A percentile compares a stretch with the other conserved stretches of the same genome.
phyloP scores from a whole-genome alignment of 2,113 vertebrate species.

The Sinosuthora webbiana region DNA sequence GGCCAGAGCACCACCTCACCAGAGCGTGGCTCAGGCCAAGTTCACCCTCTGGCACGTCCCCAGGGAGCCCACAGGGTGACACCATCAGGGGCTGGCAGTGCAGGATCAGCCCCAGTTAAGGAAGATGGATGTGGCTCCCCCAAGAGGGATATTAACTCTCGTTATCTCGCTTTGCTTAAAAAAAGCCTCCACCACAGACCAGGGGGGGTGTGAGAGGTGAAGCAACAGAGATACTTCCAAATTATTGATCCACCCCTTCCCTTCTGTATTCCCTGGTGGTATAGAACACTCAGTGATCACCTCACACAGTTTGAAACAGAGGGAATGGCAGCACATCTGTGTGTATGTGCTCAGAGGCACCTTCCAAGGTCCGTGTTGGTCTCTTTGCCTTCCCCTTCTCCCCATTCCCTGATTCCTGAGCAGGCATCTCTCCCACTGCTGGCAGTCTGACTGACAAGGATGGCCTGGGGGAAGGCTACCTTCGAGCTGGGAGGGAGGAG shows the following conservation, averaged over 20 bases:
- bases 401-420: not conserved
- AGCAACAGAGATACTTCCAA: not conserved
- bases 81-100: not conserved
- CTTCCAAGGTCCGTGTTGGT: not conserved
- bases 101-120: not conserved
- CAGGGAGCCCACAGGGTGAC: not conserved
- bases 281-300: not conserved
- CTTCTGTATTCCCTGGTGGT: not conserved
- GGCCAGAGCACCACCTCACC: not conserved
- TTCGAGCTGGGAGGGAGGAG: not conserved
- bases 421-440: not conserved
- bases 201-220: not conserved
- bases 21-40: not conserved
- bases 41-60: not conserved
- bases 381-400: not conserved
- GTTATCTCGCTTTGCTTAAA: not conserved
- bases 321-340: not conserved
- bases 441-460: not conserved
- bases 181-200: not conserved
- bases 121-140: accelerated
- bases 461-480: not conserved
- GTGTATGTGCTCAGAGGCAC: not conserved
- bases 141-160: not conserved
- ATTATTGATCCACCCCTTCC: not conserved
- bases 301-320: not conserved